Conservation (phyloP, 2,888 invertebrate genomes). For the Cryptocephalus moraei region DNA sequence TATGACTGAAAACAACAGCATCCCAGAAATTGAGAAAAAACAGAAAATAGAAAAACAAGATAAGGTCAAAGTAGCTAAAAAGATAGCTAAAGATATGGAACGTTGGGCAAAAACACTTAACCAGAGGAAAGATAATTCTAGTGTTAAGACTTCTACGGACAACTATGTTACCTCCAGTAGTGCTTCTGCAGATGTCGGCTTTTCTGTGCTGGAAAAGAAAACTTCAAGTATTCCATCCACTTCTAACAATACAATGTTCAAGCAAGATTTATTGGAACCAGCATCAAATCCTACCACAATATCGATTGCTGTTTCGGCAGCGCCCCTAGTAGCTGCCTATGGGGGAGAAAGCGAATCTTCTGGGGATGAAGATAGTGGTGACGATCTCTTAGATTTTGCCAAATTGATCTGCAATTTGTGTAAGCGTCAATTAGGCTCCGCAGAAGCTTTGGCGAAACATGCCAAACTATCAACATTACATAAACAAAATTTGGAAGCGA, state of each 20-base stretch:
- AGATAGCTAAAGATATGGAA: slow-evolving; percentile 92
- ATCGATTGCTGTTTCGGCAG: slow-evolving; percentile 3
- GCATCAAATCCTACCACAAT: slow-evolving; percentile 5
- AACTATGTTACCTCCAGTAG: slow-evolving; percentile 30
- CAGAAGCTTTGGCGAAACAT: slow-evolving; percentile 83
- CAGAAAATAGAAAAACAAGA: slow-evolving; percentile 71
- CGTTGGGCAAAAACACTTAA: slow-evolving; percentile 96
- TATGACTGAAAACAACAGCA: slow-evolving; percentile 18
- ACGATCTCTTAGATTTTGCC: slow-evolving; percentile 75
- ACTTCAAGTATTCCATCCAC: slow-evolving; percentile 23
- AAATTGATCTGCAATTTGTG: slow-evolving; percentile 91
- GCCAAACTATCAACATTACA: slow-evolving; percentile 90
- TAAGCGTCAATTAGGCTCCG: slow-evolving; percentile 85
- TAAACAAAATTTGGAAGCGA: slow-evolving; percentile 67
- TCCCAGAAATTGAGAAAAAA: slow-evolving; percentile 50
- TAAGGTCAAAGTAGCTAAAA: slow-evolving; percentile 94
- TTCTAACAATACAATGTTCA: slow-evolving; percentile 12
- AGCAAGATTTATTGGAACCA: slow-evolving; percentile 10
- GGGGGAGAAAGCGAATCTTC: slow-evolving; percentile 61
- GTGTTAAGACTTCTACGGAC: slow-evolving; percentile 19
- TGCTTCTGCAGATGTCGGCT: slow-evolving; percentile 87
- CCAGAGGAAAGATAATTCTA: slow-evolving; percentile 76
- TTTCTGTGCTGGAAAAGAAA: slow-evolving; percentile 80
- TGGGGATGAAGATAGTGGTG: slow-evolving; percentile 56
- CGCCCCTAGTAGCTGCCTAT: slow-evolving; percentile 63